A percentile compares a stretch with the other conserved stretches of the same genome.
Evolutionary conservation across 2,113 vertebrate species (phyloP).

Genomic region (Atrichornis clamosus): DNA sequence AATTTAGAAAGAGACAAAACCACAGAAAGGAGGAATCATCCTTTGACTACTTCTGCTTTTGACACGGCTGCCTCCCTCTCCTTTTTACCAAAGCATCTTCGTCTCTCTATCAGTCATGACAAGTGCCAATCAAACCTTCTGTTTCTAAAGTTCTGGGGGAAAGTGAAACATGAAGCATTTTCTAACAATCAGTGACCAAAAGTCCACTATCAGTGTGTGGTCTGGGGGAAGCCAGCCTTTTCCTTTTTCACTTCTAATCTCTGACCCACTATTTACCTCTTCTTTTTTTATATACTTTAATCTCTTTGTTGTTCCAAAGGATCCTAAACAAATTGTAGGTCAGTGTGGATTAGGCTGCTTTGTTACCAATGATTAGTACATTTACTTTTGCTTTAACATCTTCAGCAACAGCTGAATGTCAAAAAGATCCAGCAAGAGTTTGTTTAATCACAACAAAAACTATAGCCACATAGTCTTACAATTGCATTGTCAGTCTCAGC

Average conservation of each 20-base stretch:
- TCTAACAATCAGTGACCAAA: slow-evolving; percentile 84
- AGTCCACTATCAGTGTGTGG: slow-evolving; percentile 94
- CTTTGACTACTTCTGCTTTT: slow-evolving; percentile 78
- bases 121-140: slow-evolving; percentile 93
- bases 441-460: slow-evolving; percentile 56
- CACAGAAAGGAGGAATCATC: slow-evolving; percentile 81
- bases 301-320: slow-evolving; percentile 83
- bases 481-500: not conserved
- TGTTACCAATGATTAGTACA: slow-evolving; percentile 81
- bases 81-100: slow-evolving; percentile 78
- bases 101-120: slow-evolving; percentile 90
- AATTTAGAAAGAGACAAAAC: slow-evolving; percentile 80
- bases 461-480: not conserved
- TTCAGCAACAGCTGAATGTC: slow-evolving; percentile 87
- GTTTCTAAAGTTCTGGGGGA: slow-evolving; percentile 65
- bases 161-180: slow-evolving; percentile 71
- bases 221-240: slow-evolving; percentile 78
- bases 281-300: slow-evolving; percentile 84
- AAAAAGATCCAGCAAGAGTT: slow-evolving; percentile 63
- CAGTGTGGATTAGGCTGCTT: slow-evolving; percentile 90
- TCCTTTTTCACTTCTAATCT: slow-evolving; percentile 89
- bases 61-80: slow-evolving; percentile 64
- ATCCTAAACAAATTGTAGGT: slow-evolving; percentile 87
- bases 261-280: slow-evolving; percentile 82
- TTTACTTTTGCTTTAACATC: slow-evolving; percentile 88